These are phyloP conservation scores for Coremacera marginata DNA, from an alignment of 2,888 invertebrate species.

Conservation along the genomic window DNA sequence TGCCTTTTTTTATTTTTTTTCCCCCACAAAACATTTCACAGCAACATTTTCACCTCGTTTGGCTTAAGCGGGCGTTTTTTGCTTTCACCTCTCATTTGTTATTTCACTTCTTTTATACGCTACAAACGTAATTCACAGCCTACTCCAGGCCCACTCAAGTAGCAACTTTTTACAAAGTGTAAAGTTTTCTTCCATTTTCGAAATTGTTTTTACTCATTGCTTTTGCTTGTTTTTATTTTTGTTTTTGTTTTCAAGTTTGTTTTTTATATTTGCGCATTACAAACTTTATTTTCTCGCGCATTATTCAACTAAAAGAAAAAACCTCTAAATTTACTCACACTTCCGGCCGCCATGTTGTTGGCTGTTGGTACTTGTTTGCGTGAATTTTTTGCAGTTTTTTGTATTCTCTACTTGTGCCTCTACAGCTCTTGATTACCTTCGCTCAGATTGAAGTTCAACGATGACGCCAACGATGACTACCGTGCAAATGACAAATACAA, in stretches of 20 bases:
- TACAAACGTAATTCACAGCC: neutral
- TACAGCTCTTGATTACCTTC: neutral
- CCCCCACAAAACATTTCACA: neutral
- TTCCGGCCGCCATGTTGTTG: slow-evolving; percentile 30
- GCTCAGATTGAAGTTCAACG: neutral
- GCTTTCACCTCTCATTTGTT: neutral
- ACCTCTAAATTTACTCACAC: neutral
- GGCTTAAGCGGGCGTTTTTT: neutral
- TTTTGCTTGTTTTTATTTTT: neutral
- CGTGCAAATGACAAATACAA: neutral
- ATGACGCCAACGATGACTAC: neutral
- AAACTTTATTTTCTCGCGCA: neutral
- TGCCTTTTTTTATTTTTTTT: neutral
- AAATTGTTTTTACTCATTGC: neutral
- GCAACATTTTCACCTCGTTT: neutral
- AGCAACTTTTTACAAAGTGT: neutral
- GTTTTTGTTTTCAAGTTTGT: no score
- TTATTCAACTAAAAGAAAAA: neutral
- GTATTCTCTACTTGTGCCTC: neutral
- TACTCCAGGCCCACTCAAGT: neutral
- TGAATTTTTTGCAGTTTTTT: neutral
- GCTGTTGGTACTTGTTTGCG: slow-evolving; percentile 5
- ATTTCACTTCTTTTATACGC: neutral
- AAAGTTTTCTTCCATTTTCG: slow-evolving; percentile 3
- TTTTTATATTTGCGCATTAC: neutral